Conservation (phyloP, 2,888 invertebrate species). For the Nysson spinosus region DNA sequence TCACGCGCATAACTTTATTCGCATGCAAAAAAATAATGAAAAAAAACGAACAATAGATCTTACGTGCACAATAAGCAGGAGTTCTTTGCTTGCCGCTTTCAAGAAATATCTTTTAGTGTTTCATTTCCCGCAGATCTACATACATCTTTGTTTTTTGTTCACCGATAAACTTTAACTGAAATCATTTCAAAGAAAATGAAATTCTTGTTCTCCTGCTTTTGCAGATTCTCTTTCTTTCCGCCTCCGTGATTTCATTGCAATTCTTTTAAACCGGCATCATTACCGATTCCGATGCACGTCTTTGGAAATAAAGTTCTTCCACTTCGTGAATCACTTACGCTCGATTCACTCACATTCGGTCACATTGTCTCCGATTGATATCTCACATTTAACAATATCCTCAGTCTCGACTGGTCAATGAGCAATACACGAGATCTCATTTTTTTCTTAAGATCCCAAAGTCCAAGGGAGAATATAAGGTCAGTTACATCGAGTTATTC, state of each 20-base stretch:
- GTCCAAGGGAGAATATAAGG: not conserved
- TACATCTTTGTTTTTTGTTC: not conserved
- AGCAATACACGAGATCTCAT: constrained; percentile 33
- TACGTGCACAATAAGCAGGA: not conserved
- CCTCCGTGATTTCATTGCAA: constrained; percentile 1
- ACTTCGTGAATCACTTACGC: constrained; percentile 13
- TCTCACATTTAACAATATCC: constrained; percentile 45
- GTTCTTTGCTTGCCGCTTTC: not conserved
- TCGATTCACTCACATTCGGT: constrained; percentile 34
- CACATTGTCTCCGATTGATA: constrained; percentile 21
- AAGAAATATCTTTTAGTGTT: not conserved
- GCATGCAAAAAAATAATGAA: constrained; percentile 10
- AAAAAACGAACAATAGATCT: constrained; percentile 1
- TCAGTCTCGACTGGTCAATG: constrained; percentile 47
- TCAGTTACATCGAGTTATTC: not conserved
- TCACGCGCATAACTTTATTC: constrained; percentile 6
- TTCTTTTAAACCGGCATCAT: constrained; percentile 9
- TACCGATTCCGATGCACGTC: constrained; percentile 6
- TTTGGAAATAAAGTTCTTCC: constrained; percentile 20
- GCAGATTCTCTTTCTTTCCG: not conserved
- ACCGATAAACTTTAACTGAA: constrained; percentile 20
- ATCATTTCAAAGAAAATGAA: constrained; percentile 17
- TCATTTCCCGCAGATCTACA: not conserved
- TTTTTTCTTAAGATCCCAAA: not conserved
- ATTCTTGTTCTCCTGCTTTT: not conserved